Percentiles rank a stretch among this genome's conserved stretches.
phyloP scores from a whole-genome alignment of 2,797 vertebrate species.

The Oreochromis mossambicus region DNA sequence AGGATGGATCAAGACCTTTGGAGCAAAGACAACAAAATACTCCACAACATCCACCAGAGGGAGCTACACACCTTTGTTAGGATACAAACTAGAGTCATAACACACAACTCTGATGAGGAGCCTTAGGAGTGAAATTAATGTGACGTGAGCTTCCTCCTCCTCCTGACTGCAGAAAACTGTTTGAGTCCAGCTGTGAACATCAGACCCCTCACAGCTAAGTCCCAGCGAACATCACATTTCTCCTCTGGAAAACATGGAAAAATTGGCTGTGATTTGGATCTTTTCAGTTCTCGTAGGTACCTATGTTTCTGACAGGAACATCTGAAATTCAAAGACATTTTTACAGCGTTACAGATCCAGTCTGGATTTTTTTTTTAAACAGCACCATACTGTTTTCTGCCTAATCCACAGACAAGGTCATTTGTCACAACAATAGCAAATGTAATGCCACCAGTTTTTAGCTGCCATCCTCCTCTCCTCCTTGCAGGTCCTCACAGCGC shows the following conservation, averaged over 20 bases:
- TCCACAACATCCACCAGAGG: background rate
- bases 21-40: background rate
- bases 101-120: background rate
- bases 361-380: background rate
- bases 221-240: background rate
- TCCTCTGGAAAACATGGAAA: background rate
- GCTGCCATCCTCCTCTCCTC: too few species aligned
- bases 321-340: background rate
- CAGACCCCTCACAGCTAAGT: background rate
- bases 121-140: background rate
- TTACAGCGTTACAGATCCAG: accelerated
- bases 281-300: accelerated
- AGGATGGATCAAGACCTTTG: background rate
- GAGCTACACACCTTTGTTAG: background rate
- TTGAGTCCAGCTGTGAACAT: background rate
- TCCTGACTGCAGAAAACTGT: too few species aligned
- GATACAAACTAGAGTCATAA: accelerated
- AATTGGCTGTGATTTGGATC: accelerated
- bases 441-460: background rate
- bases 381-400: background rate
- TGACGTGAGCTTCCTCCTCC: background rate
- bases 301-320: background rate
- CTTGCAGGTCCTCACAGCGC: too few species aligned
- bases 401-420: background rate
- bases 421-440: background rate